A percentile compares a stretch with the other conserved stretches of the same genome.
These are phyloP conservation scores for Saccostrea glomerata DNA, from an alignment of 1,140 invertebrate species.

Conservation along the genomic window DNA sequence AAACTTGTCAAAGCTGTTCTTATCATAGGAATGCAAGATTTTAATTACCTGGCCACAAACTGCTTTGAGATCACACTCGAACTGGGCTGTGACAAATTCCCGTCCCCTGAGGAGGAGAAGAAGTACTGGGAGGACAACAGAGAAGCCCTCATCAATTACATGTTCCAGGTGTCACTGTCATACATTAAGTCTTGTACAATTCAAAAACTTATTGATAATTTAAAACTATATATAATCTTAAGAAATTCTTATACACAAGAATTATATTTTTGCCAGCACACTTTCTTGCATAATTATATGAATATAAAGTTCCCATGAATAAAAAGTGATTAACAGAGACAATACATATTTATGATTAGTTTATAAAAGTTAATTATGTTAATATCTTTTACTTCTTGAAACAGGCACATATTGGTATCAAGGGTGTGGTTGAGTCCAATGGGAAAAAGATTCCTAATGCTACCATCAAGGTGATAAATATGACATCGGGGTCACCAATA, in stretches of 20 bases:
- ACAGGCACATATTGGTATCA: slow-evolving; percentile 87
- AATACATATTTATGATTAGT: no score
- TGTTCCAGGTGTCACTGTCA: slow-evolving; percentile 86
- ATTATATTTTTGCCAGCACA: no score
- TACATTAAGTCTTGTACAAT: background rate
- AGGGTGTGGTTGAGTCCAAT: slow-evolving; percentile 82
- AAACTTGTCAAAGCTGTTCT: background rate
- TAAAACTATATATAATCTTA: no score
- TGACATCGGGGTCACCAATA: slow-evolving; percentile 83
- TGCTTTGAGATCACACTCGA: slow-evolving; percentile 99
- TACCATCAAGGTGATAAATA: slow-evolving; percentile 87
- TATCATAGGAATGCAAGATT: slow-evolving; percentile 95
- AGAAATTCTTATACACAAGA: no score
- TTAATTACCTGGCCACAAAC: slow-evolving; percentile 98
- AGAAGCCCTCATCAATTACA: slow-evolving; percentile 89
- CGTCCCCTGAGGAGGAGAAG: slow-evolving; percentile 89
- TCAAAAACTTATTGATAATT: no score
- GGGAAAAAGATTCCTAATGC: slow-evolving; percentile 81
- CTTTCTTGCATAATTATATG: no score
- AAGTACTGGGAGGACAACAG: slow-evolving; percentile 97
- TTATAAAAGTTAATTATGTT: no score
- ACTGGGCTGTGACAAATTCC: slow-evolving; percentile 98
- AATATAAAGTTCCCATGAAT: no score
- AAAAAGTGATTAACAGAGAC: no score
- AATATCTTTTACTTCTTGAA: slow-evolving; percentile 60